These are phyloP conservation scores for Telmatochromis sp. DNA, from an alignment of 2,113 vertebrate species.

Conservation along the genomic window DNA sequence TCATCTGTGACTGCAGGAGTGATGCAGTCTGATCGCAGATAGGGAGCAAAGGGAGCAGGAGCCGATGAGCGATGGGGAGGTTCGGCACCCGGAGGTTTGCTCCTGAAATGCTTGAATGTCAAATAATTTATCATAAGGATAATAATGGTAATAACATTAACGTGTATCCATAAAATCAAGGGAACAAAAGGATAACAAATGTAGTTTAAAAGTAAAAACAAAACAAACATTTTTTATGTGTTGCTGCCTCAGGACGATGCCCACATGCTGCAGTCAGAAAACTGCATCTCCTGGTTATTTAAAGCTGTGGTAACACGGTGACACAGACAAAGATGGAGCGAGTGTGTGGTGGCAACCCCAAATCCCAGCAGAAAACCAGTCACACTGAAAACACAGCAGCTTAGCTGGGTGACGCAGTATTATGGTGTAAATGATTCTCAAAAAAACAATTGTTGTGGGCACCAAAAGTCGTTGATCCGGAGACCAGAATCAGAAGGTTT, in stretches of 20 bases:
- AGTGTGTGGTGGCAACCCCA: not conserved
- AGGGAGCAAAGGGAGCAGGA: not conserved
- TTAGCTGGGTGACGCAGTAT: not conserved
- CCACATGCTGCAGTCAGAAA: not conserved
- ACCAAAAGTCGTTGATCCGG: not conserved
- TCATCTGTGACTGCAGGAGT: not conserved
- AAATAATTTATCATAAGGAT: not conserved
- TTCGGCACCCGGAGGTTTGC: not conserved
- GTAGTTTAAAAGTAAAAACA: not conserved
- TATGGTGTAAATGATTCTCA: not conserved
- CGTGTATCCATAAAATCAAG: not conserved
- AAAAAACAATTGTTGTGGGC: not conserved
- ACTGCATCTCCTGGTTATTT: not conserved
- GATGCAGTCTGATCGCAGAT: not conserved
- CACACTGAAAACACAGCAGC: not conserved
- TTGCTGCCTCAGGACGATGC: not conserved
- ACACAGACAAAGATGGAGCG: not conserved
- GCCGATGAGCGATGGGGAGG: not conserved
- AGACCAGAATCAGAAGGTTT: not conserved
- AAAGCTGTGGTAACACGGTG: not conserved
- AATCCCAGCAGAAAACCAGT: not conserved
- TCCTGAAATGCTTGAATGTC: not conserved
- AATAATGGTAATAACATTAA: not conserved
- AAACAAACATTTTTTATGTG: not conserved
- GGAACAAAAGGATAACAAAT: not conserved